A percentile compares a stretch with the other conserved stretches of the same genome.
Evolutionary conservation across 2,888 invertebrate species (phyloP).

Genomic region (Eueremaeus valkanovi): DNA sequence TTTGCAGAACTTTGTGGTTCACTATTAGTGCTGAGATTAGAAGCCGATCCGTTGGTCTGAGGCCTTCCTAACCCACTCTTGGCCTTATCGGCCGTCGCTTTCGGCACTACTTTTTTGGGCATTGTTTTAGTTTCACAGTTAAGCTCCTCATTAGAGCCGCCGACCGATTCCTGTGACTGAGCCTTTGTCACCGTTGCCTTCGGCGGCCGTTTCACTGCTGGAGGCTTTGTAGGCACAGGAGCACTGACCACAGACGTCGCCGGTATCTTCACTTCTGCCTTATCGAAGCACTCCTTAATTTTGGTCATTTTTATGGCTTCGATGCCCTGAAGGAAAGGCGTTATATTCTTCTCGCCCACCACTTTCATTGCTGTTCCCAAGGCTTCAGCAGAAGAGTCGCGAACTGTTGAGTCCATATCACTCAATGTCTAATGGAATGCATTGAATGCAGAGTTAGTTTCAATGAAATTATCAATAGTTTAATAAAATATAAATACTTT

Average conservation of each 20-base stretch:
- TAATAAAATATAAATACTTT: conserved; percentile 56
- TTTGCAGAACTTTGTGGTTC: background rate
- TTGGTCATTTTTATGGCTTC: conserved; percentile 88
- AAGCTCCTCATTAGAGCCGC: conserved; percentile 38
- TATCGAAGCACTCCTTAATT: conserved; percentile 86
- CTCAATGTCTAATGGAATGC: conserved; percentile 49
- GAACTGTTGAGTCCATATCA: conserved; percentile 74
- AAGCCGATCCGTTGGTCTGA: background rate
- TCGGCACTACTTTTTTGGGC: background rate
- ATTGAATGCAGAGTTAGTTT: background rate
- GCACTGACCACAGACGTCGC: conserved; percentile 16
- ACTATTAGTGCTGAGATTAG: background rate
- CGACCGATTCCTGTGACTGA: conserved; percentile 10
- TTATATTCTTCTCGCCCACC: conserved; percentile 83
- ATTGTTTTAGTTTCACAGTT: background rate
- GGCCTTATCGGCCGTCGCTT: background rate
- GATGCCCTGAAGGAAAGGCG: conserved; percentile 78
- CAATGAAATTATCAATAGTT: background rate
- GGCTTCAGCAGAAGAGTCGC: conserved; percentile 88
- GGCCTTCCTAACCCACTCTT: background rate
- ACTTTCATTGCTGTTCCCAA: conserved; percentile 89
- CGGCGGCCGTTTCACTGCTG: conserved; percentile 58
- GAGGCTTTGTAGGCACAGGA: conserved; percentile 54
- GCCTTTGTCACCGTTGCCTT: conserved; percentile 49
- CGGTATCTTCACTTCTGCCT: conserved; percentile 62